Conservation (phyloP, 2,797 vertebrate species). For the Spinibarbus caldwelli region DNA sequence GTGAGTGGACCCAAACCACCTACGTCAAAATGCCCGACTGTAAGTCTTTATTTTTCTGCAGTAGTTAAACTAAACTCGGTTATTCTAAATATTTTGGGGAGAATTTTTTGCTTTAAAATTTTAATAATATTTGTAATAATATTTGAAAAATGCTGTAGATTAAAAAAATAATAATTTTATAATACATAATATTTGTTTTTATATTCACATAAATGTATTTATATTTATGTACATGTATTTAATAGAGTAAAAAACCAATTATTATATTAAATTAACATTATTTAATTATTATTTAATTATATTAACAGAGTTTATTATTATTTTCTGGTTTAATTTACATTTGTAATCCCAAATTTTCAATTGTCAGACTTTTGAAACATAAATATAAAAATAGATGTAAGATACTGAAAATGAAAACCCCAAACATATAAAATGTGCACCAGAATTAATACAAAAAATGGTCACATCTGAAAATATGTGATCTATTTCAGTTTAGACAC, state of each 20-base stretch:
- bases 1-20: slow-evolving; percentile 83
- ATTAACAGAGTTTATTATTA: neutral
- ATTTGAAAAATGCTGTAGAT: neutral
- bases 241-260: neutral
- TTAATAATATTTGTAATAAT: neutral
- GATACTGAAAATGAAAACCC: neutral
- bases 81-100: neutral
- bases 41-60: slow-evolving; percentile 69
- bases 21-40: slow-evolving; percentile 80
- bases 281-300: neutral
- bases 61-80: neutral
- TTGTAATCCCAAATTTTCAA: neutral
- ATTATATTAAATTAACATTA: neutral
- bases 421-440: neutral
- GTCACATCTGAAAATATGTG: neutral
- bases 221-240: too few species aligned
- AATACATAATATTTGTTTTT: neutral
- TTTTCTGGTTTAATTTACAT: neutral
- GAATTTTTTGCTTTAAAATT: neutral
- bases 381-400: neutral
- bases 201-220: neutral
- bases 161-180: neutral
- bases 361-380: neutral
- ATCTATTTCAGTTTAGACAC: neutral
- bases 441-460: neutral